phyloP scores from a whole-genome alignment of 2,797 vertebrate genomes.

The Telmatherina bonti region DNA sequence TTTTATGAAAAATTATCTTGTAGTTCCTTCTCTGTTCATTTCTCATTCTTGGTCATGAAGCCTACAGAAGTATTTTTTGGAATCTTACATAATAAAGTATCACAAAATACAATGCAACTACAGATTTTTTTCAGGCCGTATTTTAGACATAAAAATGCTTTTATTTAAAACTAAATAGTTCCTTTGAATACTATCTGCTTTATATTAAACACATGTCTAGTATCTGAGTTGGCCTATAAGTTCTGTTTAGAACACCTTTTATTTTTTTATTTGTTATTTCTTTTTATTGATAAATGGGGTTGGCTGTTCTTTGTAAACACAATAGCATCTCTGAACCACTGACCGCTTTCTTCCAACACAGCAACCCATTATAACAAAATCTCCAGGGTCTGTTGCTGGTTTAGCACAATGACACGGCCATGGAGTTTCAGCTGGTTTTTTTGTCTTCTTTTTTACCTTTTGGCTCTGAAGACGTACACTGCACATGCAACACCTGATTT shows the following conservation, averaged over 20 bases:
- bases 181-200: background rate
- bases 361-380: constrained; percentile 47
- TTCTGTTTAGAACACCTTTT: background rate
- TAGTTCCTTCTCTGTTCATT: background rate
- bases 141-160: background rate
- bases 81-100: no score
- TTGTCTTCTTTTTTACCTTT: constrained; percentile 55
- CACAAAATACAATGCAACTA: background rate
- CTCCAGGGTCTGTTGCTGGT: constrained; percentile 44
- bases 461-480: constrained; percentile 47
- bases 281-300: constrained; percentile 39
- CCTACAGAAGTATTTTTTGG: background rate
- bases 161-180: background rate
- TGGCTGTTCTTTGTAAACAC: constrained; percentile 72
- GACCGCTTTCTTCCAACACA: constrained; percentile 49
- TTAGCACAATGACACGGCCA: constrained; percentile 63
- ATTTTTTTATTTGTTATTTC: constrained; percentile 5
- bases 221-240: background rate
- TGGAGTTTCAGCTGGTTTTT: constrained; percentile 61
- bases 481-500: constrained; percentile 74
- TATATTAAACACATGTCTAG: background rate
- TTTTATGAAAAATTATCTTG: background rate
- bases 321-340: constrained; percentile 79
- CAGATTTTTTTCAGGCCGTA: no score
- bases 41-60: background rate